Base-by-base conservation (phyloP, 2,888 invertebrate genomes). In the Cataglyphis livida region DNA sequence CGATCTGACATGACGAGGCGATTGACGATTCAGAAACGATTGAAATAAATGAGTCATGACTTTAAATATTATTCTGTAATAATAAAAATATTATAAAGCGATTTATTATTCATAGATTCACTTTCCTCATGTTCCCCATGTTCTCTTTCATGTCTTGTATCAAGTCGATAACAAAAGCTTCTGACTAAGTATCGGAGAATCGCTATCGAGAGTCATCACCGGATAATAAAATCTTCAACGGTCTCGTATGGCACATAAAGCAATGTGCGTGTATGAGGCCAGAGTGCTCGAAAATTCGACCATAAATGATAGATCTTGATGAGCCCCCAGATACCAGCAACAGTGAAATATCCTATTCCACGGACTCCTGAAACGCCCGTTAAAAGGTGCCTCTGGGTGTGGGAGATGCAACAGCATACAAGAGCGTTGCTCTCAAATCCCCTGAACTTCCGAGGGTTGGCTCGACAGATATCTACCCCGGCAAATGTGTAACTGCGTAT, bases 401-500 rank as follows among this genome's bases (percentile, higher is more conserved):
- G 32, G 4, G 66, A 61, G 70, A 32, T 12, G 44, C 41, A 41
- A 35, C 18, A 25, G 57, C 35, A 21, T 18, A 38, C 21, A 38
- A 21, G 64, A 85, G 82, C 76, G 61, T 12, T 9, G n/a, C 57
- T 61, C 38, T 73, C 76, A 79, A 74, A 85, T 83, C 85, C 84
- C 28, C 48, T 62, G 82, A 85, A 85, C 82, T 82, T 59, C n/a
- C 54, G 28, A 51, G 28, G 62, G 57, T 61, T 57, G 76, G 41
- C 32, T 35, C 64, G 70, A 65, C 84, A 82, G 82, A 84, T 81
- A 84, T 85, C 82, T 66, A 48, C 41, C 74, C 82, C 84, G n/a
- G 74, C 41, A 71, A 85, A 86, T 83, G 66, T 85, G 88, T 89
- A 89, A 87, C 85, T 85, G 74, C 84, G 84, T 88, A 87, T 85